Evolutionary conservation across 2,113 vertebrate species (phyloP).

Genomic region (Syrmaticus mikado): DNA sequence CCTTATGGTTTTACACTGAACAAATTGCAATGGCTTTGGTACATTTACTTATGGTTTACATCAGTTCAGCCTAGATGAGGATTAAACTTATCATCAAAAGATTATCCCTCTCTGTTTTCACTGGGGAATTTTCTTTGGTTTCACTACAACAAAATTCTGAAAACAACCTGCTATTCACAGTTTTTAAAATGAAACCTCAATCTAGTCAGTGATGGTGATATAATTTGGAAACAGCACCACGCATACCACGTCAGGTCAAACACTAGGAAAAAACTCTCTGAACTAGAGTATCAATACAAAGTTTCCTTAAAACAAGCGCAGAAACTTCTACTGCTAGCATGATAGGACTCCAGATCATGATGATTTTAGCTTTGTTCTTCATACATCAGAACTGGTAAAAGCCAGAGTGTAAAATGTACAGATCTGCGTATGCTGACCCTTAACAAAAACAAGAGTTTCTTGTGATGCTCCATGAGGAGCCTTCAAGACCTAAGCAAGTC

Average conservation of each 20-base stretch:
- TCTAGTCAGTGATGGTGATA: not conserved
- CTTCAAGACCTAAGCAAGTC: not conserved
- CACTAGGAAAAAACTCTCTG: not conserved
- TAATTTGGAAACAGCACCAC: not conserved
- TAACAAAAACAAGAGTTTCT: not conserved
- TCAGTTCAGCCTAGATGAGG: not conserved
- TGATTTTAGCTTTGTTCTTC: not conserved
- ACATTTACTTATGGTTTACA: not conserved
- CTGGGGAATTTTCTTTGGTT: not conserved
- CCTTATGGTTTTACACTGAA: not conserved
- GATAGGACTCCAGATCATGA: not conserved
- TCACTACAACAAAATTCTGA: not conserved
- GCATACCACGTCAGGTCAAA: rapidly evolving
- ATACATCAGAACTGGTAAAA: not conserved
- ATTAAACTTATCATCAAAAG: not conserved
- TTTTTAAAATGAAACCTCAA: not conserved
- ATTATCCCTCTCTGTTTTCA: not conserved
- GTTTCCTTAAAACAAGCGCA: not conserved
- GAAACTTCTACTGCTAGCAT: not conserved
- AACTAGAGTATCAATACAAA: not conserved
- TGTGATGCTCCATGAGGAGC: not conserved
- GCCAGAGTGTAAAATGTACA: not conserved
- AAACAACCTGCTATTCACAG: not conserved
- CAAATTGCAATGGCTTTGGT: not conserved
- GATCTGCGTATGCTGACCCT: not conserved